Evolutionary conservation across 2,113 vertebrate genomes (phyloP), one percentile per base, ranked within the genome.

Genomic region (Xyliphius kryptos): DNA sequence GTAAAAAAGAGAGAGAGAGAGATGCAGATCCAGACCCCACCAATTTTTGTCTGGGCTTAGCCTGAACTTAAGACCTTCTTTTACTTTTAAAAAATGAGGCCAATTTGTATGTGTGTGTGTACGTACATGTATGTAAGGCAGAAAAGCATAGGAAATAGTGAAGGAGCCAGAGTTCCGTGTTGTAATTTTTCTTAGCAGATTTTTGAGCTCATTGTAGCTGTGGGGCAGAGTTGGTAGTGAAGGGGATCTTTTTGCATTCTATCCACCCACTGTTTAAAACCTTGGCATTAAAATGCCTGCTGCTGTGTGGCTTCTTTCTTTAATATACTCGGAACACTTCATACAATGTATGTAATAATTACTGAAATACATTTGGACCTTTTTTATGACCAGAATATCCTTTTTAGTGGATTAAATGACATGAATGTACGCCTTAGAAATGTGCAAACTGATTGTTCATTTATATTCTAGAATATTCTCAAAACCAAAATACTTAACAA

Each of bases 21-120:
- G n/a, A 44, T 81, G 81, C 76, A 21, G 17, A 12, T n/a, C n/a
- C 17, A 37, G 13, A 40, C 63, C 53, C 53, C 83, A 83, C 88
- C 82, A 80, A 89, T 87, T 82, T 90, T 80, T 81, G 83, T 82
- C 80, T 73, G 63, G 74, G 73, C 77, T 74, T 53, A 77, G 74
- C 70, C 78, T 72, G 41, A 75, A 79, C 76, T 66, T 74, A 79
- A 82, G 79, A 83, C 77, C 79, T 74, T 75, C 71, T 82, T 72
- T 52, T 48, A 79, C 81, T 84, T 84, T 81, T n/a, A n/a, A n/a
- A n/a, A 85, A 86, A 80, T 80, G 36, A 77, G 83, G 79, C 74
- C 80, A 84, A 83, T 48, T 49, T 46, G 56, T 52, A 47, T 41
- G 48, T 59, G 40, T 32, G 5, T 57, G 62, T 57, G 51, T 43